These are phyloP conservation scores for Sylvicola fuscatus DNA, from an alignment of 2,888 invertebrate species.

Conservation along the genomic window DNA sequence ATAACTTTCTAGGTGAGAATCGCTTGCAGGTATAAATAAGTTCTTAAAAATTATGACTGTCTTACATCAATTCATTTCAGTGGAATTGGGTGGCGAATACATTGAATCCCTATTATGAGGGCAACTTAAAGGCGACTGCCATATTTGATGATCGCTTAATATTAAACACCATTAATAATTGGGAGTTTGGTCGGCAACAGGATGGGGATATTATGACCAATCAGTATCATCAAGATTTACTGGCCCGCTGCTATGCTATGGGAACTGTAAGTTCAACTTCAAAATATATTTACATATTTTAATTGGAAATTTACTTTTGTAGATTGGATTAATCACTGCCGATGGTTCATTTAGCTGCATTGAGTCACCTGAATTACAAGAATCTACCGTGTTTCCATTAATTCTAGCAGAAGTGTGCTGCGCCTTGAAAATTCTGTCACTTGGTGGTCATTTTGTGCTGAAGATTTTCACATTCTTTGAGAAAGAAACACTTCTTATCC, in stretches of 20 bases:
- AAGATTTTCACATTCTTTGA: constrained; percentile 88
- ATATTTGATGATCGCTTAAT: constrained; percentile 77
- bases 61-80: constrained; percentile 19
- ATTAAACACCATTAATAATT: constrained; percentile 49
- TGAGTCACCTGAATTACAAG: constrained; percentile 70
- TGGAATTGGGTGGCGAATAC: constrained; percentile 80
- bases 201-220: constrained; percentile 66
- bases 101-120: constrained; percentile 83
- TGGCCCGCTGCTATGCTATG: constrained; percentile 27
- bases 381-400: constrained; percentile 51
- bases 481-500: constrained; percentile 50
- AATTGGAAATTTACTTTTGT: constrained; percentile 8
- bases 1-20: too few relatives aligned
- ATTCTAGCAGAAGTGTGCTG: constrained; percentile 52
- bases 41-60: background rate
- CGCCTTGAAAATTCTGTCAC: constrained; percentile 42
- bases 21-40: constrained; percentile 32
- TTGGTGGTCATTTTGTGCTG: constrained; percentile 56
- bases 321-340: constrained; percentile 60
- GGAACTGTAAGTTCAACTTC: constrained; percentile 25
- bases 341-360: constrained; percentile 89
- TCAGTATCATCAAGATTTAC: constrained; percentile 43
- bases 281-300: constrained; percentile 3
- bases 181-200: constrained; percentile 71
- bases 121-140: constrained; percentile 44